phyloP scores from a whole-genome alignment of 2,888 invertebrate genomes.

The Scaptomyza flava region DNA sequence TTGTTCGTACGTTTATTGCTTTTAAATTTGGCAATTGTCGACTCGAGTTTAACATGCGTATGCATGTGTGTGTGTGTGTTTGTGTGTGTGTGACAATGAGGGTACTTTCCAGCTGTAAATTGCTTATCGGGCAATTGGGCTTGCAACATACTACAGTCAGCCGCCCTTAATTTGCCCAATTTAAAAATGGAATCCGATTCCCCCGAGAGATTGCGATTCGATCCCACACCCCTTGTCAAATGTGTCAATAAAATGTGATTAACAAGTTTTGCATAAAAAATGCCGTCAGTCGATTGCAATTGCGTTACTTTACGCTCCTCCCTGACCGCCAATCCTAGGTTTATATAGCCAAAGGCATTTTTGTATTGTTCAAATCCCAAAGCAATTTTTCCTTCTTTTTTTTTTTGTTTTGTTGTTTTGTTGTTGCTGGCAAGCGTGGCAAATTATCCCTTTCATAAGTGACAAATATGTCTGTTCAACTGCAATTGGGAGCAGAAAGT shows the following conservation, averaged over 20 bases:
- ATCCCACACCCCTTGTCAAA: constrained; percentile 14
- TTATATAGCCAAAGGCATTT: constrained; percentile 56
- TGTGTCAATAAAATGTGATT: constrained; percentile 79
- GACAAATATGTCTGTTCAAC: constrained; percentile 66
- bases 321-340: background rate
- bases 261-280: constrained; percentile 77
- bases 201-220: constrained; percentile 50
- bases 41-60: constrained; percentile 33
- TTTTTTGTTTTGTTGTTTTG: constrained; percentile 10
- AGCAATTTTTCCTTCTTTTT: background rate
- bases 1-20: constrained; percentile 79
- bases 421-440: constrained; percentile 63
- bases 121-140: constrained; percentile 63
- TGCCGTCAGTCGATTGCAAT: constrained; percentile 69
- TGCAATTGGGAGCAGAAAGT: constrained; percentile 38
- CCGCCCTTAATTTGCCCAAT: constrained; percentile 79
- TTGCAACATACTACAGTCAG: constrained; percentile 57
- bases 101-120: constrained; percentile 64
- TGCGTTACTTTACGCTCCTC: constrained; percentile 30
- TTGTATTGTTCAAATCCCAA: constrained; percentile 47
- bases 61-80: constrained; percentile 35
- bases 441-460: constrained; percentile 79
- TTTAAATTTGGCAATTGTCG: constrained; percentile 81
- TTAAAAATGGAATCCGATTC: constrained; percentile 80
- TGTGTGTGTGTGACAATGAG: constrained; percentile 37